Base-by-base conservation (phyloP, 2,797 vertebrate genomes). In the Propithecus perrieri region DNA sequence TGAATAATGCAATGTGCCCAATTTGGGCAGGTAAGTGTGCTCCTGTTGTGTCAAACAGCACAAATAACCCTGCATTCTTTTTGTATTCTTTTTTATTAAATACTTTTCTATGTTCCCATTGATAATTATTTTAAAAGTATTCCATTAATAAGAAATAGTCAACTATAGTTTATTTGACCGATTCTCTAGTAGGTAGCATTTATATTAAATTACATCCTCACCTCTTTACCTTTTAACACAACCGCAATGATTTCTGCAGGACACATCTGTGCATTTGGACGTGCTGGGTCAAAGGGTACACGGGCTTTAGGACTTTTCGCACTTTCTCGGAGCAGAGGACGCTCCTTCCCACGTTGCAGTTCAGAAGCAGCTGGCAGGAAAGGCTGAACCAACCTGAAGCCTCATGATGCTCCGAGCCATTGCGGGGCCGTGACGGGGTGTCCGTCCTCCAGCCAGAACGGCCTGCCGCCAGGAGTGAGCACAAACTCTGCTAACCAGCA, bases 261-360 rank as follows among this genome's bases (percentile, higher is more conserved):
- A 50, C 33, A 18, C 10, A 12, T 26, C 2, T 71, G 67, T 72
- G 17, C 13, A 14, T 87, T 72, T 71, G 41, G 18, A 48, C 24
- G 10, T 59, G 22, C 50, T 59, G 11, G 72, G 24, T 48, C 38
- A 46, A 38, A 48, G 15, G 17, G 2, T 9, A 22, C 63, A n/a
- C 13, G 4, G 57, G 30, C 30, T 53, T 65, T 43, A 63, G 30
- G 76, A 63, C 11, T 53, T 76, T 59, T 12, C 35, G 38, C 1
- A 2, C 26, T 20, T 30, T 26, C 24, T 0, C 12, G 18, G 13
- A 13, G 2, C 5, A 22, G 35, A 26, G 30, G 46, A 53, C 1
- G 22, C 13, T 35, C 8, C 7, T 30, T 5, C 28, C 22, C 15
- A 24, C 35, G 6, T 43, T 20, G 17, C 17, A 35, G 28, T 46